Base-by-base conservation (phyloP, 2,888 invertebrate genomes). In the Quadroppia sp. region DNA sequence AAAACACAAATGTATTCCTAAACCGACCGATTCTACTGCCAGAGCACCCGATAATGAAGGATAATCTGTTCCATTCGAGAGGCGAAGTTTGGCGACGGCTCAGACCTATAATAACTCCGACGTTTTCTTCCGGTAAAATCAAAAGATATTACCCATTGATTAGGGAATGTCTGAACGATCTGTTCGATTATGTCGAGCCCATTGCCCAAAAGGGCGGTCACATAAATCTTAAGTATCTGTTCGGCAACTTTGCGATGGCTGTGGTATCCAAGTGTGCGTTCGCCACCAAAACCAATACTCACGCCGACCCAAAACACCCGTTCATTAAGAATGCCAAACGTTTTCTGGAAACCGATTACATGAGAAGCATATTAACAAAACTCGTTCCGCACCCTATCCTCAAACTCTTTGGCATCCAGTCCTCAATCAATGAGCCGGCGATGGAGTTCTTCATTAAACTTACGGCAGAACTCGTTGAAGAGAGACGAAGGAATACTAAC, bases 71-170 rank as follows among this genome's bases (percentile, higher is more conserved):
- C 23, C 11, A 1, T 25, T 11, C 50, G 2, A n/a, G 32, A 17
- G 71, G 36, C 36, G 53, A 72, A 9, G 25, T 28, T 1, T 72
- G 72, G 72, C 59, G 59, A 23, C 30, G 59, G 3, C 20, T 72
- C 20, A 28, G 72, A 59, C n/a, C 72, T 1, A 53, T 72, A 59
- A n/a, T 36, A 9, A 36, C n/a, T n/a, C 71, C 71, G 1, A 71
- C 71, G 15, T 71, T 71, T 20, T 56, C 71, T 9, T 32, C 32
- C n/a, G 71, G 72, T 11, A 56, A 59, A 36, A 9, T 72, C 2
- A 72, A 17, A 17, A 53, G 40, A 72, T 23, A 59, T 32, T 72
- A 20, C 40, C 1, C 28, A 1, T 20, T 72, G 40, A 53, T 72
- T 15, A 36, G 32, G 6, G 17, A 42, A 2, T 72, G 72, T 59